Evolutionary conservation across 2,888 invertebrate species (phyloP), one percentile per base, ranked within the genome.

Genomic region (Eurytoma adleriae): DNA sequence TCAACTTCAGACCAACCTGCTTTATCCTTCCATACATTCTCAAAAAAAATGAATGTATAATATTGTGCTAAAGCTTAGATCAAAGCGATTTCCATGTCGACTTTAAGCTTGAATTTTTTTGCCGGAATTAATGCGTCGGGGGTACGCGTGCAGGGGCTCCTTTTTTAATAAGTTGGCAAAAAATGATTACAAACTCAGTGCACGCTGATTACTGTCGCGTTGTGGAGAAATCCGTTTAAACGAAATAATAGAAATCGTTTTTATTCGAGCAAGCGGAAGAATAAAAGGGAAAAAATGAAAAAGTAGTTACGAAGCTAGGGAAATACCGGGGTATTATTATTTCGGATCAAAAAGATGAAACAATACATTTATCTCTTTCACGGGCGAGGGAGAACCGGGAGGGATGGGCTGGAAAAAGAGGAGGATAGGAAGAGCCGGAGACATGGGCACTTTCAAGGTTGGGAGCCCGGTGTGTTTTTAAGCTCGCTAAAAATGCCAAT

Each of bases 401-500:
- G 20, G 40, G 30, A 20, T 40, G 30, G 27, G 18, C 40, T 27
- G 18, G 20, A 50, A 67, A 40, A 64, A n/a, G 64, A 18, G 5
- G 18, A n/a, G 27, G 56, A 18, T 16, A 50, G 67, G 4, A 62
- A n/a, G 24, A 67, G 54, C 12, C 67, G 40, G 4, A 50, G 59
- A 67, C 24, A 67, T 54, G 18, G 52, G 69, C 62, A 62, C 61
- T 16, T 64, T 59, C 50, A 50, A 67, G 70, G 70, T 67, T 66
- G 75, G 62, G 56, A 69, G 52, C 12, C 69, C 64, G 48, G 72
- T 80, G 66, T 80, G 70, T 80, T 80, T 80, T 80, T 73, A 77
- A 72, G 80, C 68, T 54, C 66, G 73, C 75, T 81, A 78, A 81
- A 81, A 81, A 81, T 75, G 81, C 81, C 81, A 81, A 81, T 81